Conservation (phyloP, 1,140 invertebrate species). For the Gonioctena quinquepunctata region DNA sequence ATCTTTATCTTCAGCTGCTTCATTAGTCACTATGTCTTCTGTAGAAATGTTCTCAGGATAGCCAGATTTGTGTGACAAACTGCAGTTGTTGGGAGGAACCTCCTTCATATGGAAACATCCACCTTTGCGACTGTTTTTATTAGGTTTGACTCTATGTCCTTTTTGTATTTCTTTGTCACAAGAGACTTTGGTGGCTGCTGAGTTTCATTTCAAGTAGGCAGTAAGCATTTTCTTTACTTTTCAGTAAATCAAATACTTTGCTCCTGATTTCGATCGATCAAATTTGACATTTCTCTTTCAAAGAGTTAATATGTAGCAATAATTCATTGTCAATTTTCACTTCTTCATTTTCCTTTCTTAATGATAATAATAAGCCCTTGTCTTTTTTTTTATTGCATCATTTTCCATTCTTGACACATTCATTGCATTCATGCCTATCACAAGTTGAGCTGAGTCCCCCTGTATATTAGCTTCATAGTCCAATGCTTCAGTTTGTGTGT, state of each 20-base stretch:
- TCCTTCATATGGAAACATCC: not conserved
- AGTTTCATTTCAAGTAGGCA: not conserved
- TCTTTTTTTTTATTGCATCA: not conserved
- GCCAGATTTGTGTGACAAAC: not conserved
- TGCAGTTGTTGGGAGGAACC: not conserved
- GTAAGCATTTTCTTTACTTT: conserved; percentile 1
- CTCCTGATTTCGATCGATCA: not conserved
- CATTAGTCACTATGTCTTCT: not conserved
- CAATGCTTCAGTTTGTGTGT: not conserved
- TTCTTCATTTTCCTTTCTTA: not conserved
- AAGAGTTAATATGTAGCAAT: not conserved
- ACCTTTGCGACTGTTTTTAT: not conserved
- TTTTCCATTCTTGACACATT: too few species aligned
- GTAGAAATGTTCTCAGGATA: not conserved
- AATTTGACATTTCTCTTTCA: not conserved
- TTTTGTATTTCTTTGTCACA: not conserved
- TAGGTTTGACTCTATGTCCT: not conserved
- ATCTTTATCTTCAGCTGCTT: conserved; percentile 1
- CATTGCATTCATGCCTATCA: not conserved
- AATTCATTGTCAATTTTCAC: conserved; percentile 1
- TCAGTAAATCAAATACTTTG: not conserved
- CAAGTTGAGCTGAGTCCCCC: not conserved
- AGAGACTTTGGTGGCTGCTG: not conserved
- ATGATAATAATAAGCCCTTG: not conserved
- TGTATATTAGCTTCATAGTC: not conserved